Evolutionary conservation across 1,140 invertebrate species (phyloP), one percentile per base, ranked within the genome.

Genomic region (Lamellibrachia luymesi): DNA sequence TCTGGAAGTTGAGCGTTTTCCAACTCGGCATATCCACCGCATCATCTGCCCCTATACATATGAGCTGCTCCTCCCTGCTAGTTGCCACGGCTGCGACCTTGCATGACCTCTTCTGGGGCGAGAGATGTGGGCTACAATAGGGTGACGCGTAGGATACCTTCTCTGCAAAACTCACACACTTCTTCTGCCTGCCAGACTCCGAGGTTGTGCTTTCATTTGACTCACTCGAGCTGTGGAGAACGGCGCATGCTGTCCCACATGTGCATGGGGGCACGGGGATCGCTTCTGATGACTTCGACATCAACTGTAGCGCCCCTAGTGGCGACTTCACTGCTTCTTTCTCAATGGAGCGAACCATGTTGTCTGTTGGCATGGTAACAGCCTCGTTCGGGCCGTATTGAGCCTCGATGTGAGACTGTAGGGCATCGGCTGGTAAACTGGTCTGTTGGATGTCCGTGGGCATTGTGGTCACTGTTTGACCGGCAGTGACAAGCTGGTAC

Each of bases 111-210:
- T 52, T 92, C 92, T 92, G 90, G 7, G 93, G 93, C 1, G 92
- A 93, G 17, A 92, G 51, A 80, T 80, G 92, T 22, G 93, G 93
- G 89, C 93, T 94, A 2, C 50, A 91, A 50, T 56, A 90, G 17
- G 93, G 92, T 90, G 92, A 92, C 38, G 93, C 92, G 91, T 94
- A 94, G 13, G 92, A 94, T 2, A 94, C 92, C 38, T 93, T 80
- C 90, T 94, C 93, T 7, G 92, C 93, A 64, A 94, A 94, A 90
- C 93, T 94, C 51, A 94, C 93, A 51, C 93, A 93, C 93, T 94
- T 94, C 92, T 94, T 94, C 90, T 91, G 56, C 50, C 91, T 91
- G 92, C 80, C 91, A 22, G 50, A 52, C n/a, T 94, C 93, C 50
- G 50, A 92, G 50, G 90, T 91, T n/a, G 50, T 56, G 51, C 92